These are phyloP conservation scores for Porites lutea DNA, from an alignment of 64 coral and sea anemone species.

Conservation along the genomic window DNA sequence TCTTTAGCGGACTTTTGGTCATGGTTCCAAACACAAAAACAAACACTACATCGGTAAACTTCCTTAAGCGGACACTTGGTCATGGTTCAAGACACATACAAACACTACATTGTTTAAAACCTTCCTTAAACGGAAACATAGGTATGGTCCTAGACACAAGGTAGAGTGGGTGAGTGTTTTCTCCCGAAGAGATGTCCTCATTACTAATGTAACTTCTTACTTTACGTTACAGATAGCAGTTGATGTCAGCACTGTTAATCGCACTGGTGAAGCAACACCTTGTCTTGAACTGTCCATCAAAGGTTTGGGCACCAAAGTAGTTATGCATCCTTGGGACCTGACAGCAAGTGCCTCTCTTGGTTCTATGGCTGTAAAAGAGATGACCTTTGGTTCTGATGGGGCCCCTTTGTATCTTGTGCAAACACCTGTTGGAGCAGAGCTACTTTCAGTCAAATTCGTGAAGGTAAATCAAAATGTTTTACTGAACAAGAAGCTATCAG, in stretches of 20 bases:
- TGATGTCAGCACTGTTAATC: constrained; percentile 59
- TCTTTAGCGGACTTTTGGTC: too few relatives aligned
- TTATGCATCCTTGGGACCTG: constrained; percentile 85
- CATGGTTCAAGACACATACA: too few relatives aligned
- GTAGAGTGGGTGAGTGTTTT: too few relatives aligned
- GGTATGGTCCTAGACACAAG: too few relatives aligned
- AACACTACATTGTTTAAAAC: too few relatives aligned
- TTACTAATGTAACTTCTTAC: neutral
- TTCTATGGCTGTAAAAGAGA: constrained; percentile 83
- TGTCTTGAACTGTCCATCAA: constrained; percentile 71
- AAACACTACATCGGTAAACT: too few relatives aligned
- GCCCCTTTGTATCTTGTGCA: constrained; percentile 79
- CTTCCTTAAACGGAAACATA: too few relatives aligned
- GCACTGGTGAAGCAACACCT: constrained; percentile 47
- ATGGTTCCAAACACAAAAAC: too few relatives aligned
- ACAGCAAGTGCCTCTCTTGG: constrained; percentile 78
- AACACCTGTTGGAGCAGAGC: constrained; percentile 83
- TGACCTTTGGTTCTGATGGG: constrained; percentile 77
- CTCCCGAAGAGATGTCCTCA: neutral
- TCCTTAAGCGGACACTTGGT: too few relatives aligned
- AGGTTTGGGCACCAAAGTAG: constrained; percentile 74
- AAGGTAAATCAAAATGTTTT: constrained; percentile 43
- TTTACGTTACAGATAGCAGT: constrained; percentile 67
- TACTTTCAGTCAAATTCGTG: constrained; percentile 75
- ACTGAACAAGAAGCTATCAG: too few relatives aligned